Conservation (phyloP, 1,140 invertebrate species). For the Eumaeus atala region DNA sequence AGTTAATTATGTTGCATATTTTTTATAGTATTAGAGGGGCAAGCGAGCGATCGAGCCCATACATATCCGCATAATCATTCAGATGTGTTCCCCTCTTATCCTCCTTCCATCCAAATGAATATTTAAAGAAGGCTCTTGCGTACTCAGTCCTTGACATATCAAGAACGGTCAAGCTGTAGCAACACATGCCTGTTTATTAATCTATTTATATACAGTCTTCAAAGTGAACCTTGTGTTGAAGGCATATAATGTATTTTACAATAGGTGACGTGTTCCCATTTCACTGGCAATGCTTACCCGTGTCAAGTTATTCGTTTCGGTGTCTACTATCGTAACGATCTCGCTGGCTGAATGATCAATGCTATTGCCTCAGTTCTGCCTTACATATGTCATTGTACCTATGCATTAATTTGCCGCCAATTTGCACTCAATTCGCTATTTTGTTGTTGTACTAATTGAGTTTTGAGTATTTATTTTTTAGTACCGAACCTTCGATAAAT, state of each 20-base stretch:
- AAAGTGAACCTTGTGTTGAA: neutral
- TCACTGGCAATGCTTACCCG: slow-evolving; percentile 40
- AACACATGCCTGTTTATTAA: slow-evolving; percentile 34
- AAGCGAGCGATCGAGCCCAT: no score
- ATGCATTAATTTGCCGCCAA: slow-evolving; percentile 11
- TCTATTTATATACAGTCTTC: slow-evolving; percentile 14
- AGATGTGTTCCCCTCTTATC: no score
- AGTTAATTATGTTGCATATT: no score
- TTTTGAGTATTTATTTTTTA: no score
- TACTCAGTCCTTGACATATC: slow-evolving; percentile 62
- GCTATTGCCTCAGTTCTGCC: slow-evolving; percentile 33
- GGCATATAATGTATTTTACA: neutral
- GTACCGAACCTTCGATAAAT: no score
- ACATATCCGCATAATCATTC: no score
- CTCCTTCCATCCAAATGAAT: no score
- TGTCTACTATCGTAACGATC: slow-evolving; percentile 44
- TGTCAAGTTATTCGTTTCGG: slow-evolving; percentile 51
- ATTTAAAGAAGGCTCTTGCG: no score
- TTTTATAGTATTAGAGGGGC: no score
- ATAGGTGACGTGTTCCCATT: slow-evolving; percentile 31
- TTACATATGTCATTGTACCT: slow-evolving; percentile 39
- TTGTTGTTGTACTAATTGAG: no score
- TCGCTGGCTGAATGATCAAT: slow-evolving; percentile 49
- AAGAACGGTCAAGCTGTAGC: slow-evolving; percentile 46
- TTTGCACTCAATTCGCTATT: neutral